These are phyloP conservation scores for Mylabris sibirica DNA, from an alignment of 2,888 invertebrate species.

Conservation along the genomic window DNA sequence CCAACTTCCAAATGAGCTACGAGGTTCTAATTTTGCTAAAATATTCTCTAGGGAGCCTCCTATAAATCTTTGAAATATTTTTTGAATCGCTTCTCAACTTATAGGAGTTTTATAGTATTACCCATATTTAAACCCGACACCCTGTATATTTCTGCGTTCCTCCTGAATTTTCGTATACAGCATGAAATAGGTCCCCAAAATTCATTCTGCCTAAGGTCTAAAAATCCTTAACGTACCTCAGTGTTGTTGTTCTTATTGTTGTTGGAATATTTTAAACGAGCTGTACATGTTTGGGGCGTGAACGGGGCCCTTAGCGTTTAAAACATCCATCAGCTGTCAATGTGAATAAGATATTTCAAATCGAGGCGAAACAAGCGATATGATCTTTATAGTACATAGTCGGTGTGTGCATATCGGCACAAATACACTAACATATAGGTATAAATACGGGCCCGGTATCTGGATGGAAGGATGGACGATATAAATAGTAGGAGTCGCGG, in stretches of 20 bases:
- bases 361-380: conserved; percentile 45
- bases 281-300: conserved; percentile 20
- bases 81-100: no score
- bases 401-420: conserved; percentile 45
- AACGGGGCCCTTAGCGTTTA: conserved; percentile 18
- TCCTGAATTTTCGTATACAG: no score
- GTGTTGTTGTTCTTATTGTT: not conserved
- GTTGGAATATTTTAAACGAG: not conserved
- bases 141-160: no score
- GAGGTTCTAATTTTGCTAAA: no score
- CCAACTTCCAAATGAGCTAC: no score
- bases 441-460: conserved; percentile 46
- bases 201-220: no score
- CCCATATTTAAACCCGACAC: no score
- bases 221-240: no score
- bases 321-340: conserved; percentile 49
- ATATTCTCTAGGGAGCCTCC: no score
- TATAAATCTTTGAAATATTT: no score
- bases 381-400: conserved; percentile 37
- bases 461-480: conserved; percentile 46
- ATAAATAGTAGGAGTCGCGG: conserved; percentile 49
- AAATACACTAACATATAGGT: conserved; percentile 39
- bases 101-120: no score
- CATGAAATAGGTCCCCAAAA: no score
- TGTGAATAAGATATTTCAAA: conserved; percentile 51